Conservation (phyloP, 2,888 invertebrate genomes). For the Epinotia nisella region DNA sequence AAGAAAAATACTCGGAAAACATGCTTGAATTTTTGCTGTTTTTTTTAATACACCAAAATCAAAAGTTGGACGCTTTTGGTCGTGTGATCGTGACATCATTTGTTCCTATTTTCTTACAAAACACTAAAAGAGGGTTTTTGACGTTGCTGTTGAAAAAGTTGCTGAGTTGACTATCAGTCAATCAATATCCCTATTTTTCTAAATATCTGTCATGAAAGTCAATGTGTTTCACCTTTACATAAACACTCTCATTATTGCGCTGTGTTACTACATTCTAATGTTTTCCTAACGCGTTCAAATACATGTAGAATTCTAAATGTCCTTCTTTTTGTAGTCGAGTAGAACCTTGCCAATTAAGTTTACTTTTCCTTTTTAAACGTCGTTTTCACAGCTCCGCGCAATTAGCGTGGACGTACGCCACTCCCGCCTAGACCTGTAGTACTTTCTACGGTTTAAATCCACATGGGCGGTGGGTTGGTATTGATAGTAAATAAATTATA, state of each 20-base stretch:
- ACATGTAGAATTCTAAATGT: conserved; percentile 2
- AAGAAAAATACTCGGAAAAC: too few species aligned
- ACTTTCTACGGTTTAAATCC: conserved; percentile 5
- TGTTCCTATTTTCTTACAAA: too few species aligned
- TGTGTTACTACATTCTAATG: not conserved
- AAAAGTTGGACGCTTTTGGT: too few species aligned
- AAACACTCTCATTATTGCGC: not conserved
- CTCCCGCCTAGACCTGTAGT: conserved; percentile 5
- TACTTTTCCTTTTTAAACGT: conserved; percentile 13
- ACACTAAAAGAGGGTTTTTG: too few species aligned
- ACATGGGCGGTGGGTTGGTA: not conserved
- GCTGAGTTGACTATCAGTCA: too few species aligned
- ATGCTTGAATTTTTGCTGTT: too few species aligned
- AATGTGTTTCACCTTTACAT: not conserved
- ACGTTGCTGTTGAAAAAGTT: too few species aligned
- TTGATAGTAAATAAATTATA: not conserved
- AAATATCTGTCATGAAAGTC: not conserved
- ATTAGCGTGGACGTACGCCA: conserved; percentile 5
- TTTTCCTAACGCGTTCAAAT: not conserved
- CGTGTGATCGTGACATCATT: too few species aligned
- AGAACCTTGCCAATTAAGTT: conserved; percentile 2
- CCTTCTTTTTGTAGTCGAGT: conserved; percentile 8
- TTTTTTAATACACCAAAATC: too few species aligned
- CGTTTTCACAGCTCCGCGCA: conserved; percentile 2
- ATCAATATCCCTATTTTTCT: too few species aligned